Conservation (phyloP, 2,113 vertebrate species). For the Propithecus coquereli region DNA sequence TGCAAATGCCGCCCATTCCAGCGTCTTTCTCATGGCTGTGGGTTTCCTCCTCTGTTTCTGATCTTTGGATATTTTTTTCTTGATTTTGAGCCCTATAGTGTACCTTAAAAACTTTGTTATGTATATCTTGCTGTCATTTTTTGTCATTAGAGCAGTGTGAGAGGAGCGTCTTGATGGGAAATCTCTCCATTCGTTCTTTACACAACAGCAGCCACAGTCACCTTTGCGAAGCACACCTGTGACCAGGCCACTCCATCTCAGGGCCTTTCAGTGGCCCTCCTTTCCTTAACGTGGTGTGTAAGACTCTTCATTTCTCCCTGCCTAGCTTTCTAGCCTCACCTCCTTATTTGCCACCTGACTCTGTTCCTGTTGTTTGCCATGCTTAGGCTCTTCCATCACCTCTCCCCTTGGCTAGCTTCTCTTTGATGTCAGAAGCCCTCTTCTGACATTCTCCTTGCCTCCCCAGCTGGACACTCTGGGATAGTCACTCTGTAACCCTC, state of each 20-base stretch:
- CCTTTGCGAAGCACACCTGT: rapidly evolving
- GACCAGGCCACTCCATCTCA: rapidly evolving
- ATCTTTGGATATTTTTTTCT: neutral
- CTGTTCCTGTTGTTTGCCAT: neutral
- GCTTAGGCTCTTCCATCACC: neutral
- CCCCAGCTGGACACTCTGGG: neutral
- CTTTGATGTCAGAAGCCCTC: neutral
- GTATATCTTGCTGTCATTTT: neutral
- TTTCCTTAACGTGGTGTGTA: rapidly evolving
- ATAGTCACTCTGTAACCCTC: neutral
- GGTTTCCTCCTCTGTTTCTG: neutral
- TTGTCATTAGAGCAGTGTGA: neutral
- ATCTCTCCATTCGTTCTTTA: neutral
- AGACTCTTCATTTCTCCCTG: neutral
- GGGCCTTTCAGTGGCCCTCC: neutral
- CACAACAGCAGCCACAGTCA: neutral
- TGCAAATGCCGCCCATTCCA: no score
- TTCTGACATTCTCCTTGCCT: neutral
- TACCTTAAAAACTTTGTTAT: neutral
- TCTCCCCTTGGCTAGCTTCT: neutral
- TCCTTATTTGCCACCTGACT: neutral
- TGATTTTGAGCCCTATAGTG: neutral
- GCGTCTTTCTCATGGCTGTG: neutral
- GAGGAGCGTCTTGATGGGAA: neutral
- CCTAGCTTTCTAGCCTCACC: neutral